Evolutionary conservation across 2,797 vertebrate species (phyloP).

Genomic region (Alca torda): DNA sequence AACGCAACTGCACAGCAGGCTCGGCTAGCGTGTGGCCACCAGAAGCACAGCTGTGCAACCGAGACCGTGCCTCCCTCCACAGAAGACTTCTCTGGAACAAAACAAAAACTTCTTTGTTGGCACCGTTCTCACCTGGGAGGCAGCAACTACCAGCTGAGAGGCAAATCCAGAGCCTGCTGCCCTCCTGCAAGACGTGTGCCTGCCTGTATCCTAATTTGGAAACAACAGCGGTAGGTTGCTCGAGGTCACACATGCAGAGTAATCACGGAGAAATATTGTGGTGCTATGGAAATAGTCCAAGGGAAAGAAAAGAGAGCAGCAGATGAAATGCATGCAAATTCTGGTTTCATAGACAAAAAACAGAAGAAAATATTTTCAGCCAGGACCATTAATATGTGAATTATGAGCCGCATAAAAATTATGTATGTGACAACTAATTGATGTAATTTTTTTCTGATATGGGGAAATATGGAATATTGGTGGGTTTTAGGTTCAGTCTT

Average conservation of each 20-base stretch:
- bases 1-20: background rate
- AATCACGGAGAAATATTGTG: background rate
- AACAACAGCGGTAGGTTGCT: conserved; percentile 7
- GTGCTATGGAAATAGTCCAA: conserved; percentile 8
- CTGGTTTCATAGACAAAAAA: background rate
- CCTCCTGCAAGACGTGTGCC: background rate
- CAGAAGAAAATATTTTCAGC: background rate
- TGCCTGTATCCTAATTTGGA: conserved; percentile 11
- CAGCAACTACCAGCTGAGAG: background rate
- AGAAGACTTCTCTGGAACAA: background rate
- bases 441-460: background rate
- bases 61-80: background rate
- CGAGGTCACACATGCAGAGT: background rate
- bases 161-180: background rate
- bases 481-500: background rate
- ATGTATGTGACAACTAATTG: background rate
- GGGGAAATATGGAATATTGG: background rate
- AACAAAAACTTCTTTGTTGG: background rate
- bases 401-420: background rate
- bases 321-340: background rate
- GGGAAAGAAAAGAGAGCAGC: background rate
- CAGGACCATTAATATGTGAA: background rate
- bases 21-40: background rate
- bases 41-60: background rate
- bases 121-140: background rate